A percentile compares a stretch with the other conserved stretches of the same genome.
Evolutionary conservation across 2,113 vertebrate species (phyloP).

Genomic region (Sebastes fasciatus): DNA sequence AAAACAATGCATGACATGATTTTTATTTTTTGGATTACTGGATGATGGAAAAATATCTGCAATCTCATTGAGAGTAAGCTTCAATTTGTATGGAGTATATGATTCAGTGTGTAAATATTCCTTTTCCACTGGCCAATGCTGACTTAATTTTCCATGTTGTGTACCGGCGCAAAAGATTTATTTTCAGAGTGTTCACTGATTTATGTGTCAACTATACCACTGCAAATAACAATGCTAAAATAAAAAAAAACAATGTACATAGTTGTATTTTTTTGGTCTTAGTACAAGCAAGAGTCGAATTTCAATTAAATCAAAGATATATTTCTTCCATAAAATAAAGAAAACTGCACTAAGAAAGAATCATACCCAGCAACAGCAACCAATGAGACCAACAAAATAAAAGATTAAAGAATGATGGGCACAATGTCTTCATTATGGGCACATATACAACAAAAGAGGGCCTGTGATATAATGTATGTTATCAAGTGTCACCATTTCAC

Average conservation of each 20-base stretch:
- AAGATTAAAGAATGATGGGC: neutral
- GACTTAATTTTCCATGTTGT: neutral
- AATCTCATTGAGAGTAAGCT: neutral
- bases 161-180: neutral
- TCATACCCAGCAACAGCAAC: constrained; percentile 8
- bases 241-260: neutral
- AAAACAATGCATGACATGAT: constrained; percentile 2
- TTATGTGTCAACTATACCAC: neutral
- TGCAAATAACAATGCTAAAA: neutral
- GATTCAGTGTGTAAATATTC: neutral
- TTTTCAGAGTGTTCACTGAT: neutral
- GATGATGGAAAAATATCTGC: neutral
- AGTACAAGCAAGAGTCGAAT: neutral
- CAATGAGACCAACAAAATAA: constrained; percentile 2
- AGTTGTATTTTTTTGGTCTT: neutral
- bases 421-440: neutral
- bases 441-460: neutral
- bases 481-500: constrained; percentile 69
- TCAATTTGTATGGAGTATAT: neutral
- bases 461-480: neutral
- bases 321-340: neutral
- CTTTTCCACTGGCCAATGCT: neutral
- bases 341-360: neutral
- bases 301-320: neutral
- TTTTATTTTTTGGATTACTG: neutral